These are phyloP conservation scores for Acanthoscelides obtectus DNA, from an alignment of 2,888 invertebrate species.

Conservation along the genomic window DNA sequence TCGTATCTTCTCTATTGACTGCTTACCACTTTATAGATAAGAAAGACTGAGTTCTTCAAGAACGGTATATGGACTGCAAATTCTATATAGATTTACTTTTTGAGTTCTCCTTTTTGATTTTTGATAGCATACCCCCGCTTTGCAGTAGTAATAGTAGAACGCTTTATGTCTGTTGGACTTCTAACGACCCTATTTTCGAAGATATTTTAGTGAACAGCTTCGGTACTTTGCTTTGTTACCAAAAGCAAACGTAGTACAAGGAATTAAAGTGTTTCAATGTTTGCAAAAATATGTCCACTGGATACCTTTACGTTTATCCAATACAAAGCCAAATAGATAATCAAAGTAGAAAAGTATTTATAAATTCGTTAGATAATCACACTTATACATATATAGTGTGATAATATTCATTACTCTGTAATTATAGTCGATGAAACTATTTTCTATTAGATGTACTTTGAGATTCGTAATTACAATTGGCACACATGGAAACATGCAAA, in stretches of 20 bases:
- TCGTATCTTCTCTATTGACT: neutral
- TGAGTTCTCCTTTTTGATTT: slow-evolving; percentile 14
- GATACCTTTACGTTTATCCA: too few relatives aligned
- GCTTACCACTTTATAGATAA: neutral
- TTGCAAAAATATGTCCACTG: neutral
- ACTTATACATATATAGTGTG: too few relatives aligned
- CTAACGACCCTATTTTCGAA: slow-evolving; percentile 35
- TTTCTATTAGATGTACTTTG: too few relatives aligned
- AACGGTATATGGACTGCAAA: neutral
- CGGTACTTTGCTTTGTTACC: slow-evolving; percentile 26
- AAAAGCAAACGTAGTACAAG: slow-evolving; percentile 5
- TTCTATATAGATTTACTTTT: neutral
- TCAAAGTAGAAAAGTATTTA: too few relatives aligned
- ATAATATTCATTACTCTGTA: too few relatives aligned
- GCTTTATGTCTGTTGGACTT: slow-evolving; percentile 39
- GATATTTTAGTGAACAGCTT: neutral
- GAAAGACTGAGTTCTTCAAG: neutral
- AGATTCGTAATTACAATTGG: neutral
- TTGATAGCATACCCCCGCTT: slow-evolving; percentile 31
- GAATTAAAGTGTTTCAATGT: slow-evolving; percentile 1
- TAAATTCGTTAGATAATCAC: too few relatives aligned
- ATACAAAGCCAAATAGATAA: too few relatives aligned
- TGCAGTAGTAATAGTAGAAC: slow-evolving; percentile 23
- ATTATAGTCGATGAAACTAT: too few relatives aligned
- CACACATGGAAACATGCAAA: neutral